Conservation (phyloP, 53 echinoderm and acorn worm genomes). For the Zoroaster sp. region DNA sequence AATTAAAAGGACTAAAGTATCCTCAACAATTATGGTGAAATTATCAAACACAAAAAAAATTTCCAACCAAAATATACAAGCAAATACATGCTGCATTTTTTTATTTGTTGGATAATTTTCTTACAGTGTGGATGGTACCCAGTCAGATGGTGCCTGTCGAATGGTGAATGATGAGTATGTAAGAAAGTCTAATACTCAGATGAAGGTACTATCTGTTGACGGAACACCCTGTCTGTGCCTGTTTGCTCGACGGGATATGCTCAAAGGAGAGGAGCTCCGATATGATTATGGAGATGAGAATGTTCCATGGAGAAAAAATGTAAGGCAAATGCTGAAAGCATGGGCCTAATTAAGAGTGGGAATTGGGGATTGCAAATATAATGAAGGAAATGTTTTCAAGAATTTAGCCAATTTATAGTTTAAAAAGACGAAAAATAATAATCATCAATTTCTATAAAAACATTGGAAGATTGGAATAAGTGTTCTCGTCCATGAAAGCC, state of each 20-base stretch:
- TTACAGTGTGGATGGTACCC: background rate
- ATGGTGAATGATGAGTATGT: constrained; percentile 25
- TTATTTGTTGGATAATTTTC: background rate
- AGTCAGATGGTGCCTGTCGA: constrained; percentile 15
- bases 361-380: too few species aligned
- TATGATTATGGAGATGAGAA: background rate
- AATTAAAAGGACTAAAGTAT: background rate
- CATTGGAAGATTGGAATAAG: too few species aligned
- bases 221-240: background rate
- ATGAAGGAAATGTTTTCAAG: too few species aligned
- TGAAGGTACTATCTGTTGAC: background rate
- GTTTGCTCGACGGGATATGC: background rate
- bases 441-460: too few species aligned
- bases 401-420: background rate
- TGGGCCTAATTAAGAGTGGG: too few species aligned
- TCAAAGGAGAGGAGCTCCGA: background rate
- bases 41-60: background rate
- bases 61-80: background rate
- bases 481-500: too few species aligned
- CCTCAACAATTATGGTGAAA: background rate
- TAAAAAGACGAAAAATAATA: too few species aligned
- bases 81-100: background rate
- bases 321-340: too few species aligned
- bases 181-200: background rate
- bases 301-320: background rate